Conservation (phyloP, 2,797 vertebrate species). For the Melanotaenia pygmaea region DNA sequence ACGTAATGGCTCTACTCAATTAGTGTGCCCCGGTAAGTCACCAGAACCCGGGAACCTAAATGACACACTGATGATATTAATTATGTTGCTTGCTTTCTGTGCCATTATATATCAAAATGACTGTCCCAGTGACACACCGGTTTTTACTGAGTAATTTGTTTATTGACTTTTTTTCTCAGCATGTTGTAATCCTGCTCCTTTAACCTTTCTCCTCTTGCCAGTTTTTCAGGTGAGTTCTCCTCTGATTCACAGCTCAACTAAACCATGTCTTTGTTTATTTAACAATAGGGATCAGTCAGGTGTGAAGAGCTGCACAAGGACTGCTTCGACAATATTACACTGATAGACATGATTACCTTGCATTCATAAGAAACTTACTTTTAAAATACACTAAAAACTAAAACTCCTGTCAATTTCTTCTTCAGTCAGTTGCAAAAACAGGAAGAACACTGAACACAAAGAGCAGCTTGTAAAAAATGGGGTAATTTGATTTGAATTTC, state of each 20-base stretch:
- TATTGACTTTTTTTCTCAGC: background rate
- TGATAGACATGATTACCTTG: conserved; percentile 21
- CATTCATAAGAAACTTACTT: background rate
- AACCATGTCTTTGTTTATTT: conserved; percentile 69
- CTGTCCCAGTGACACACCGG: background rate
- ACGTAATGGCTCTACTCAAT: conserved; percentile 6
- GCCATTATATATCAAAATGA: conserved; percentile 2
- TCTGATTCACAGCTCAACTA: conserved; percentile 48
- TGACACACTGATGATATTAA: conserved; percentile 14
- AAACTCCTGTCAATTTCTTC: conserved; percentile 10
- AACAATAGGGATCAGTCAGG: conserved; percentile 66
- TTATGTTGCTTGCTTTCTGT: conserved; percentile 6
- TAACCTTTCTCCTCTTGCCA: conserved; percentile 1
- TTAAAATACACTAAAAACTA: conserved; percentile 15
- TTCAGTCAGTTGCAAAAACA: conserved; percentile 19
- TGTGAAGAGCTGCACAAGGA: conserved; percentile 61
- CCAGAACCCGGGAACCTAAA: background rate
- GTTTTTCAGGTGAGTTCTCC: conserved; percentile 64
- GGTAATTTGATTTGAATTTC: conserved; percentile 51
- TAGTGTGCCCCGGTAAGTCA: background rate
- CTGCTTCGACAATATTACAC: conserved; percentile 57
- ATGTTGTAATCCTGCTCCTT: conserved; percentile 14
- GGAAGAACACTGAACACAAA: conserved; percentile 8
- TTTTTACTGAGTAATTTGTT: conserved; percentile 14
- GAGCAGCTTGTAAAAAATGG: conserved; percentile 30